phyloP scores from a whole-genome alignment of 1,140 invertebrate genomes.

The Neelides sp. region DNA sequence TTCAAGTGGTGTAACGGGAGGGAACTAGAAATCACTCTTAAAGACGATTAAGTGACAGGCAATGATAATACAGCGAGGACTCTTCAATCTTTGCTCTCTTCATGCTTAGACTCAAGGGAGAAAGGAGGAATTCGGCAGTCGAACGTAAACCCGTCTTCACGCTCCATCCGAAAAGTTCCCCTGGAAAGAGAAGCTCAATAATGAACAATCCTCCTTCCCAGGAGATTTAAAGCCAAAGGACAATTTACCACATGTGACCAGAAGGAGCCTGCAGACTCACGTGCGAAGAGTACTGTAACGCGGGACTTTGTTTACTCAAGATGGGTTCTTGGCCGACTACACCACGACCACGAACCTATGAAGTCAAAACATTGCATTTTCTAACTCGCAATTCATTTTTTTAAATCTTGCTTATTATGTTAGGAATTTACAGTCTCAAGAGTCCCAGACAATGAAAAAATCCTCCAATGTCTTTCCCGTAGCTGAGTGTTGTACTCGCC shows the following conservation, averaged over 20 bases:
- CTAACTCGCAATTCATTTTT: background rate
- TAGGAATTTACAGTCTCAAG: constrained; percentile 58
- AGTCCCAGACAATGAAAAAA: constrained; percentile 87
- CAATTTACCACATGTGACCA: constrained; percentile 86
- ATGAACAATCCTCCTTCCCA: too few species aligned
- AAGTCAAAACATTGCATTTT: background rate
- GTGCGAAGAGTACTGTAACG: constrained; percentile 95
- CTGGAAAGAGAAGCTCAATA: constrained; percentile 41
- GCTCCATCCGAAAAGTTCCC: constrained; percentile 92
- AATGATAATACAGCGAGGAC: too few species aligned
- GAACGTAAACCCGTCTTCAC: constrained; percentile 88
- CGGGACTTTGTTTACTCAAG: constrained; percentile 69
- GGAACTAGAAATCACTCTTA: too few species aligned
- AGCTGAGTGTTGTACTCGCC: constrained; percentile 78
- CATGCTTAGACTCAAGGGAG: constrained; percentile 82
- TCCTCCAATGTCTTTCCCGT: constrained; percentile 88
- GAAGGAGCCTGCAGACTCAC: constrained; percentile 92
- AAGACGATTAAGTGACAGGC: too few species aligned
- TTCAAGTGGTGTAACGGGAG: too few species aligned
- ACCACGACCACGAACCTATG: constrained; percentile 62
- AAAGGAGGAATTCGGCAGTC: constrained; percentile 94
- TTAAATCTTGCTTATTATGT: background rate
- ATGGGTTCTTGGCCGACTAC: constrained; percentile 92
- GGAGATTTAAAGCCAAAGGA: too few species aligned
- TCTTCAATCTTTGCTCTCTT: constrained; percentile 41